Conservation (phyloP, 2,888 invertebrate species). For the Eutolmus rufibarbis region DNA sequence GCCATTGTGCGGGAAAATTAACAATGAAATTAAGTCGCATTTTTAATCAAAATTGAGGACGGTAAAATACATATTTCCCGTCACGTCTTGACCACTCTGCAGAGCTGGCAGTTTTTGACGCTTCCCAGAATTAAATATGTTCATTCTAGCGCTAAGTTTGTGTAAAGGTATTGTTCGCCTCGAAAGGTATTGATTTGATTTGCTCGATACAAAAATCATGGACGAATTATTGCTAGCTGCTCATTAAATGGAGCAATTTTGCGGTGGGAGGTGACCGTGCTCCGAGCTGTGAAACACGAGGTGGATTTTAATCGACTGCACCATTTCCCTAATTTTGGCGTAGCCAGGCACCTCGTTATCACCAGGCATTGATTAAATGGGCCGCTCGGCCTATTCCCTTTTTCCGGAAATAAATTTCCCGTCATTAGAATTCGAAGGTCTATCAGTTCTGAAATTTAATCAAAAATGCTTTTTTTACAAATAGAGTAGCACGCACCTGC, state of each 20-base stretch:
- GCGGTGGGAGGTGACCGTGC: background rate
- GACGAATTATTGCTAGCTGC: background rate
- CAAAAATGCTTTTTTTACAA: conserved; percentile 6
- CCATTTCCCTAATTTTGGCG: background rate
- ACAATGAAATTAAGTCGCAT: background rate
- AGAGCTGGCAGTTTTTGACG: background rate
- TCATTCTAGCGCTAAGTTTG: background rate
- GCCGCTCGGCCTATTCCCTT: background rate
- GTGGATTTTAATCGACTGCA: background rate
- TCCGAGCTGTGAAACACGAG: background rate
- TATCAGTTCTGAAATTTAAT: conserved; percentile 27
- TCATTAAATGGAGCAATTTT: background rate
- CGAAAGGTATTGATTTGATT: background rate
- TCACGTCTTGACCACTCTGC: background rate
- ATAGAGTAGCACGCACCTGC: conserved; percentile 2
- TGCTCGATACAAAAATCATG: background rate
- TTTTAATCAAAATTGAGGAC: background rate
- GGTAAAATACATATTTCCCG: background rate
- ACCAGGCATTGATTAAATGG: background rate
- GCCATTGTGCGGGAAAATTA: no score
- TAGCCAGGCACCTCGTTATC: background rate
- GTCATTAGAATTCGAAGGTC: conserved; percentile 23
- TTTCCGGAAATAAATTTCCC: conserved; percentile 23
- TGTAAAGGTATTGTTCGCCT: background rate
- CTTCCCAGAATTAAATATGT: background rate